A percentile compares a stretch with the other conserved stretches of the same genome.
phyloP scores from a whole-genome alignment of 2,113 vertebrate genomes.

The Mirza zaza region DNA sequence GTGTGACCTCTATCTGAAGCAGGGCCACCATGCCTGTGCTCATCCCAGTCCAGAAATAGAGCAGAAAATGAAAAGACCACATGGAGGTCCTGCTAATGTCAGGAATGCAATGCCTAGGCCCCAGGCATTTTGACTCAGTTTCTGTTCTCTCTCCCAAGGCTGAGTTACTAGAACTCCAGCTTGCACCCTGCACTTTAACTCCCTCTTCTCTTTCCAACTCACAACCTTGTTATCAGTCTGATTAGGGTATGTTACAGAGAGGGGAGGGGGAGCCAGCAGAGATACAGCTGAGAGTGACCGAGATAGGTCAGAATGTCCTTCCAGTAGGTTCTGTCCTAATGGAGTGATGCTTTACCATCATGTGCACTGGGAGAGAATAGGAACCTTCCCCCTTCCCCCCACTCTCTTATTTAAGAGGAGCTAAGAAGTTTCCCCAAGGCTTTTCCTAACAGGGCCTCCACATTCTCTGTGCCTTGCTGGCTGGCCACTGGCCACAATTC shows the following conservation, averaged over 20 bases:
- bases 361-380: background rate
- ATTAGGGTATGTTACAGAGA: background rate
- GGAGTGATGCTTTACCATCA: background rate
- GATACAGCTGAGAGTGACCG: background rate
- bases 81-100: background rate
- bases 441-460: background rate
- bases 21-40: background rate
- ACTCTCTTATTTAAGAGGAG: background rate
- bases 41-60: background rate
- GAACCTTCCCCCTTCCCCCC: background rate
- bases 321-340: background rate
- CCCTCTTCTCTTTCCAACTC: background rate
- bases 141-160: background rate
- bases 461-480: background rate
- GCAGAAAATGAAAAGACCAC: background rate
- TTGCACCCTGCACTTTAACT: background rate
- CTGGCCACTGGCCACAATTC: background rate
- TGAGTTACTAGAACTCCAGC: conserved; percentile 20
- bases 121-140: conserved; percentile 22
- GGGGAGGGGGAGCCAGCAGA: background rate
- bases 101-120: background rate
- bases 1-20: background rate
- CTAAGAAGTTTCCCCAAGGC: background rate
- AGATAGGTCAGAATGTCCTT: background rate
- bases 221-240: background rate